Evolutionary conservation across 2,113 vertebrate genomes (phyloP).

Genomic region (Asarcornis scutulata): DNA sequence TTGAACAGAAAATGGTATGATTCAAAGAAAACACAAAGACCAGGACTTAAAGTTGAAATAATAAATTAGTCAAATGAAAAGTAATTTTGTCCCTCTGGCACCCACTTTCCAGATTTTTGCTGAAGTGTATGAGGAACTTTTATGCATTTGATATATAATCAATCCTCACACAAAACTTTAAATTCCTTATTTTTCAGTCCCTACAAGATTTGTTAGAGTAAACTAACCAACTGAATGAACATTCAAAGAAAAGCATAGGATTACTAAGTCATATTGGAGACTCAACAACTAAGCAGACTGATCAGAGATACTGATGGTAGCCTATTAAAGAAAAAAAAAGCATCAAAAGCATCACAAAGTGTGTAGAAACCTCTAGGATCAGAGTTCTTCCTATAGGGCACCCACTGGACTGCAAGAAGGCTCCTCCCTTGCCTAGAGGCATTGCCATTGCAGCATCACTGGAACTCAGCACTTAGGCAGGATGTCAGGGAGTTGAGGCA

Average conservation of each 20-base stretch:
- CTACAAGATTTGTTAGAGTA: neutral
- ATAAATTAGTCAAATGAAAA: neutral
- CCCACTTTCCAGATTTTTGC: neutral
- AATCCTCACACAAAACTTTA: neutral
- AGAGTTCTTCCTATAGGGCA: neutral
- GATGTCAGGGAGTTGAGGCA: neutral
- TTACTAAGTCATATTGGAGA: neutral
- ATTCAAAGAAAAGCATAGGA: neutral
- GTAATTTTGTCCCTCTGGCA: neutral
- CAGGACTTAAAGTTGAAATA: neutral
- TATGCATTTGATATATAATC: neutral
- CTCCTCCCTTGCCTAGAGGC: neutral
- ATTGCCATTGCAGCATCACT: neutral
- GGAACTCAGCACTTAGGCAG: neutral
- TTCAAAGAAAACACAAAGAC: neutral
- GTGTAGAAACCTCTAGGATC: neutral
- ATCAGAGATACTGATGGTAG: neutral
- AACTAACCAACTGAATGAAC: neutral
- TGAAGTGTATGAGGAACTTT: neutral
- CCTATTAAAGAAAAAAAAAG: neutral
- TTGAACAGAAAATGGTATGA: neutral
- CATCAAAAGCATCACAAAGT: neutral
- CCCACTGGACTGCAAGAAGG: neutral
- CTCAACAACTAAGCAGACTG: neutral
- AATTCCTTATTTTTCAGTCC: neutral